Evolutionary conservation across 1,140 invertebrate genomes (phyloP).

Genomic region (Bombus sibiricus): DNA sequence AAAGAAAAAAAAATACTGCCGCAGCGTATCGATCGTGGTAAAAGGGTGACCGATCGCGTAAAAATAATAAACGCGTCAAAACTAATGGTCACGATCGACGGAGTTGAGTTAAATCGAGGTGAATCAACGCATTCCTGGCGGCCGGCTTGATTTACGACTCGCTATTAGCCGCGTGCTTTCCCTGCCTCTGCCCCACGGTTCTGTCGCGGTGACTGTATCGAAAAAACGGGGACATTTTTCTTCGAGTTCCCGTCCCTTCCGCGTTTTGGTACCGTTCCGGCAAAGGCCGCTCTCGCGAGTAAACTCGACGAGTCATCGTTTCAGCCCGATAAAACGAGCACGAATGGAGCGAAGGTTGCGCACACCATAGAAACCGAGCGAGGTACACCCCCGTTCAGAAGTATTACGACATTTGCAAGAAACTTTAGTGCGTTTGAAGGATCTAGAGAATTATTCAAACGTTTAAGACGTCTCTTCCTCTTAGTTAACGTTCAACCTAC

Average conservation of each 20-base stretch:
- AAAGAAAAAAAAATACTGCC: background rate
- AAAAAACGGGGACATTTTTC: conserved; percentile 62
- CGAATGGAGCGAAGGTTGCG: background rate
- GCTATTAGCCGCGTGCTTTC: conserved; percentile 50
- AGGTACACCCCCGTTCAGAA: background rate
- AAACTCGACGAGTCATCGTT: conserved; percentile 63
- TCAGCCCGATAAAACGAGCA: conserved; percentile 47
- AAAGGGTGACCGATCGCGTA: background rate
- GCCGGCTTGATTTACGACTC: conserved; percentile 63
- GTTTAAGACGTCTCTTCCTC: too few relatives aligned
- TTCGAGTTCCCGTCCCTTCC: conserved; percentile 42
- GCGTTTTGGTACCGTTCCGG: conserved; percentile 39
- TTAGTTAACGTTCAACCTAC: too few relatives aligned
- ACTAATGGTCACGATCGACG: conserved; percentile 31
- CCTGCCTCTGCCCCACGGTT: background rate
- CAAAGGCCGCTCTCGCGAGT: conserved; percentile 11
- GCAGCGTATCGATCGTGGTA: background rate
- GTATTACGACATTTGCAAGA: too few relatives aligned
- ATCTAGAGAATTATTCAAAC: too few relatives aligned
- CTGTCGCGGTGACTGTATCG: conserved; percentile 35
- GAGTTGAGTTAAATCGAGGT: conserved; percentile 48
- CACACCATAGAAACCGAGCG: background rate
- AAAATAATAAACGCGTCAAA: conserved; percentile 42
- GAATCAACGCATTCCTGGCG: conserved; percentile 52
- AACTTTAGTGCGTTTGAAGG: too few relatives aligned